Evolutionary conservation across 2,113 vertebrate genomes (phyloP), one percentile per base, ranked within the genome.

Genomic region (Corythornis madagascariensis): DNA sequence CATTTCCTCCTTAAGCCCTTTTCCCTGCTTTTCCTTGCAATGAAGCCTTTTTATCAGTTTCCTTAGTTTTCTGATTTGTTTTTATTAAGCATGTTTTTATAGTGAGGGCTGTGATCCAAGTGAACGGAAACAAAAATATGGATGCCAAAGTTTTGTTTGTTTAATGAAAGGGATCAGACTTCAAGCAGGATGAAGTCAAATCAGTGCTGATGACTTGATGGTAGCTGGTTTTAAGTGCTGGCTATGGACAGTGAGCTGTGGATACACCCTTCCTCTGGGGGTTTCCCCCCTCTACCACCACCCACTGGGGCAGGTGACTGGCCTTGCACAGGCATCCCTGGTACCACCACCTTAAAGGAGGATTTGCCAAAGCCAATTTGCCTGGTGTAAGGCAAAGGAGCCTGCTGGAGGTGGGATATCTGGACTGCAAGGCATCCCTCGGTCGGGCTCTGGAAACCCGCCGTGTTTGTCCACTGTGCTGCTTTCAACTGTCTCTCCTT

Each of bases 41-140:
- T 85, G 67, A 89, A 77, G 79, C 42, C 45, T 92, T 92, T 94
- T 89, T 79, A 87, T 93, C 78, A 76, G 78, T 86, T 94, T 95
- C 78, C 84, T 93, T 84, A 78, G 42, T 82, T 95, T 95, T 89
- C 60, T 4, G 43, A 76, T 91, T 92, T 92, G 74, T 85, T 94
- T 88, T 85, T 92, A 90, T 86, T 94, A 92, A 87, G 52, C 29
- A 40, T 69, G 59, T 79, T 92, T 96, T 95, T 75, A 38, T 76
- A 76, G 59, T 66, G 80, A 69, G 66, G 71, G 56, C 66, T 92
- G 74, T 1, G 3, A 76, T 92, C 61, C 77, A 48, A 79, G 33
- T 86, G 92, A 93, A 80, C 1, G 5, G 50, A 93, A 96, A 79
- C 71, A 93, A 83, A 93, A 40, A 38, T 82, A 56, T 33, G 17